phyloP scores from a whole-genome alignment of 1,140 invertebrate genomes.

The Papilio polyxenes region DNA sequence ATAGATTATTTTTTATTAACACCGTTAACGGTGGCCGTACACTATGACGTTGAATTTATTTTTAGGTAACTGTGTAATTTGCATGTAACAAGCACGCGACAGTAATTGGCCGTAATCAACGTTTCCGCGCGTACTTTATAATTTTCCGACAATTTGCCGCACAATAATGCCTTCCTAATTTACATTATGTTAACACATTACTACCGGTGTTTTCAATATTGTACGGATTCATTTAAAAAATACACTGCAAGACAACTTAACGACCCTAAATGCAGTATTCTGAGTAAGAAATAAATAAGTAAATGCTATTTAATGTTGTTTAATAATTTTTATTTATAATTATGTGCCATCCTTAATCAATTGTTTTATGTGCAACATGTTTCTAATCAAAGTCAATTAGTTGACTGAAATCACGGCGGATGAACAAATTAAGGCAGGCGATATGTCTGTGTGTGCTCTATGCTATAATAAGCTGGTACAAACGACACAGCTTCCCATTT shows the following conservation, averaged over 20 bases:
- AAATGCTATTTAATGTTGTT: neutral
- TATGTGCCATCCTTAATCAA: neutral
- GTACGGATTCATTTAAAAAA: neutral
- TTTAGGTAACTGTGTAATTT: constrained; percentile 14
- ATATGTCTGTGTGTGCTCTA: constrained; percentile 15
- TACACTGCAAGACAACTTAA: too few species aligned
- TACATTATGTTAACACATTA: neutral
- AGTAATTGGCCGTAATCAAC: constrained; percentile 27
- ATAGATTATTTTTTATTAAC: neutral
- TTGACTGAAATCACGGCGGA: constrained; percentile 29
- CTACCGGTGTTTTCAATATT: neutral
- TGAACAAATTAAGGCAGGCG: constrained; percentile 35
- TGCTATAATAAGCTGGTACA: constrained; percentile 44
- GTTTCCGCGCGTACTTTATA: constrained; percentile 14
- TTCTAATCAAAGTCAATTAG: constrained; percentile 31
- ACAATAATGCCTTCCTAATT: constrained; percentile 17
- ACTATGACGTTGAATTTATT: neutral
- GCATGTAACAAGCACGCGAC: constrained; percentile 26
- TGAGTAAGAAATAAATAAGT: neutral
- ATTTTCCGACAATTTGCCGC: constrained; percentile 35
- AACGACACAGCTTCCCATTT: constrained; percentile 52
- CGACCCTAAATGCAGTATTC: too few species aligned
- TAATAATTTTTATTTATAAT: neutral
- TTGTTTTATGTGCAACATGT: constrained; percentile 20
- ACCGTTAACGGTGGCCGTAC: neutral